Base-by-base conservation (phyloP, 2,888 invertebrate species). In the Nowickia ferox region DNA sequence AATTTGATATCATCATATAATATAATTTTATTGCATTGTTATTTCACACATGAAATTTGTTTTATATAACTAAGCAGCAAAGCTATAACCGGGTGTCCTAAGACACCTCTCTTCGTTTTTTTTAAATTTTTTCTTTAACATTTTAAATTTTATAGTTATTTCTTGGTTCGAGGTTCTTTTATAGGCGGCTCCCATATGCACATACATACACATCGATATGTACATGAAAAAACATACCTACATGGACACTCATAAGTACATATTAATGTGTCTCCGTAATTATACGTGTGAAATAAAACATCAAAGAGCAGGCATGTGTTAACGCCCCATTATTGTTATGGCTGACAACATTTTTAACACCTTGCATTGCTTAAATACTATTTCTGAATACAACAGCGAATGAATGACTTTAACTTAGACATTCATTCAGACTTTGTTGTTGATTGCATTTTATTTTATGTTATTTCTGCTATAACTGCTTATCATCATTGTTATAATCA, bases 321-420 rank as follows among this genome's bases (percentile, higher is more conserved):
- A 83, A 86, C 86, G 86, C 86, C 86, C 82, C 78, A 83, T 83
- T 86, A 86, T 83, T 83, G 72, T 68, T 79, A 86, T 86, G 82
- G 75, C 86, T 83, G 86, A 86, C 86, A 86, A 86, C 86, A 82
- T 76, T 86, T 85, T 86, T 83, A 86, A 86, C 86, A 86, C 82
- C 86, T 86, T 86, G 82, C 79, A 59, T 76, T 85, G 81, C 74
- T 59, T 53, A 51, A 68, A 44, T 83, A 51, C 17, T 66, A 13
- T 22, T 57, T 59, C 46, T 65, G 44, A 59, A 72, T 59, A 80
- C 19, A 19, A 30, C 55, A 55, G 30, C 11, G 30, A 68, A 48
- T 38, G 19, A 51, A 53, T n/a, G 69, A 44, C 40, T 78, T 57
- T n/a, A 51, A 71, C 46, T 40, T 13, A 30, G 38, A n/a, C 69